Conservation (phyloP, 2,888 invertebrate species). For the Plebejus melissa region DNA sequence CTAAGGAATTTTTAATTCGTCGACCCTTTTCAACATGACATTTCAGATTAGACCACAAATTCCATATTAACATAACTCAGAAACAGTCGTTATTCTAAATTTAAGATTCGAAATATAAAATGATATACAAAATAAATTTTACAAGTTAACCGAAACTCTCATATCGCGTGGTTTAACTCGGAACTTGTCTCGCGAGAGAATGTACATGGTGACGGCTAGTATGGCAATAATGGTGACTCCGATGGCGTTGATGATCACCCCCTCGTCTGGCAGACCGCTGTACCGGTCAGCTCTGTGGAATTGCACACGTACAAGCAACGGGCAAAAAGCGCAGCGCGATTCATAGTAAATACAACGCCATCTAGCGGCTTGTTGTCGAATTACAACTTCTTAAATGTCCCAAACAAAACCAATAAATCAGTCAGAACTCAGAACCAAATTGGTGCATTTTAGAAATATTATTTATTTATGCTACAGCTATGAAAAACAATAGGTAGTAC, state of each 20-base stretch:
- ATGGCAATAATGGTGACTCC: conserved; percentile 82
- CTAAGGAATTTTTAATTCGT: neutral
- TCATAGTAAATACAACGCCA: conserved; percentile 8
- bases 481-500: neutral
- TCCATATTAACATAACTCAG: neutral
- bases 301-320: conserved; percentile 56
- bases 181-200: conserved; percentile 80
- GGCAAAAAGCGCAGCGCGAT: conserved; percentile 33
- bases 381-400: neutral
- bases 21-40: neutral
- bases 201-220: conserved; percentile 82
- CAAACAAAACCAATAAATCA: neutral
- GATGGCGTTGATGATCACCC: conserved; percentile 83
- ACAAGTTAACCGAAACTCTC: conserved; percentile 79
- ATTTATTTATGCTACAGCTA: neutral
- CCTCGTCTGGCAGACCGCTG: conserved; percentile 81
- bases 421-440: neutral
- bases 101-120: neutral
- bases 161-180: conserved; percentile 71
- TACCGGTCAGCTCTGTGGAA: conserved; percentile 75
- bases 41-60: neutral
- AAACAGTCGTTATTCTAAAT: neutral
- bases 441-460: neutral
- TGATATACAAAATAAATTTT: conserved; percentile 41
- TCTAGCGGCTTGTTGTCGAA: neutral